Evolutionary conservation across 2,113 vertebrate genomes (phyloP), one percentile per base, ranked within the genome.

Genomic region (Uria lomvia): DNA sequence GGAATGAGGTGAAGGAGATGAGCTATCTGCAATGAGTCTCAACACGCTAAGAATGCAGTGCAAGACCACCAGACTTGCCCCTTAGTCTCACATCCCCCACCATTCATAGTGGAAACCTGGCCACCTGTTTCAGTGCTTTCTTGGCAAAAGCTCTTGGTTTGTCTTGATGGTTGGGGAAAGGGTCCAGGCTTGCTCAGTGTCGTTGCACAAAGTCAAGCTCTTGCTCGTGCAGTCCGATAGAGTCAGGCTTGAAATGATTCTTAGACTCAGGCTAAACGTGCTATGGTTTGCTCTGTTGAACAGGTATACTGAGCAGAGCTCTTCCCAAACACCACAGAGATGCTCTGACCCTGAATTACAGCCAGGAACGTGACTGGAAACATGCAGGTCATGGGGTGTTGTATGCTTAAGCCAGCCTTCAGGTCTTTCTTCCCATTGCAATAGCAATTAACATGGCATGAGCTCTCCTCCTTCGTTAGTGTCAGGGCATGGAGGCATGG

Each of bases 1-100:
- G 3, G 13, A 78, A 45, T 40, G 30, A 58, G 20, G 8, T 4
- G 7, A 77, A 70, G 22, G 27, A 58, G 11, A 43, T n/a, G 29
- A 72, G 17, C 14, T 56, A 43, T 26, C 12, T n/a, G 20, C 38
- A 68, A 20, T 14, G 30, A 71, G 59, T 53, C 36, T 77, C 58
- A 86, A 17, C 0, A 0, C 3, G 22, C 16, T 55, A 3, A 34
- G 18, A 60, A 21, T 42, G 40, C 12, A 65, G 10, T 36, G n/a
- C 26, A 30, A 72, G 26, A 71, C 18, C 42, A 75, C 23, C 45
- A 86, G 26, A 24, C 12, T 34, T 70, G 17, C 38, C 17, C 20
- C 8, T 27, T 71, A 22, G 30, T 42, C 38, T 75, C 63, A 66
- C 12, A 20, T 56, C 10, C 9, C 6, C 8, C 13, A 18, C 9